These are phyloP conservation scores for Pedicia rivosa DNA, from an alignment of 2,888 invertebrate genomes.

Conservation along the genomic window DNA sequence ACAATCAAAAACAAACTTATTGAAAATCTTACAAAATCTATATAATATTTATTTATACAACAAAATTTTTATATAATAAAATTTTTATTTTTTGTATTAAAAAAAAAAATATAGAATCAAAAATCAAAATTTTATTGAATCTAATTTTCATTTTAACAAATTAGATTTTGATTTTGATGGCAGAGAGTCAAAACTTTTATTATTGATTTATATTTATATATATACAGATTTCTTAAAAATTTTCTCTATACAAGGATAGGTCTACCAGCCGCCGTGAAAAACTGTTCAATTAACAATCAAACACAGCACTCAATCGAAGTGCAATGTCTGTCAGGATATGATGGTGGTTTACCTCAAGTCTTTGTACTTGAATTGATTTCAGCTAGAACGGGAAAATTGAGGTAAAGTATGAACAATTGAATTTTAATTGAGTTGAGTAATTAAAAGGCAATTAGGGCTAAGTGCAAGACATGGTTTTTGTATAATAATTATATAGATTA, in stretches of 20 bases:
- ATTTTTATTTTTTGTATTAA: too few species aligned
- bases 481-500: neutral
- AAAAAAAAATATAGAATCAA: too few species aligned
- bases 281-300: constrained; percentile 62
- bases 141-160: neutral
- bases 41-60: too few species aligned
- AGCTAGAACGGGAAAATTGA: constrained; percentile 9
- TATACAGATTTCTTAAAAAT: constrained; percentile 8
- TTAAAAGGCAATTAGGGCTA: constrained; percentile 1
- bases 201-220: neutral
- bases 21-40: too few species aligned
- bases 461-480: too few species aligned
- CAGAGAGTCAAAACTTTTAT: neutral
- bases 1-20: too few species aligned
- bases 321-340: constrained; percentile 57
- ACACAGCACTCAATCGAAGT: constrained; percentile 54
- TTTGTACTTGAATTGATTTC: constrained; percentile 53
- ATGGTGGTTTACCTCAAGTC: constrained; percentile 64
- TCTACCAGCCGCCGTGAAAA: constrained; percentile 61
- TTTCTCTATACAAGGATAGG: constrained; percentile 31
- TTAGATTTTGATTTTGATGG: neutral
- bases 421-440: neutral
- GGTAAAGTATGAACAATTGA: constrained; percentile 7
- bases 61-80: too few species aligned
- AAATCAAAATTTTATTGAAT: neutral